These are phyloP conservation scores for Malurus splendens DNA, from an alignment of 2,797 vertebrate species.

Conservation along the genomic window DNA sequence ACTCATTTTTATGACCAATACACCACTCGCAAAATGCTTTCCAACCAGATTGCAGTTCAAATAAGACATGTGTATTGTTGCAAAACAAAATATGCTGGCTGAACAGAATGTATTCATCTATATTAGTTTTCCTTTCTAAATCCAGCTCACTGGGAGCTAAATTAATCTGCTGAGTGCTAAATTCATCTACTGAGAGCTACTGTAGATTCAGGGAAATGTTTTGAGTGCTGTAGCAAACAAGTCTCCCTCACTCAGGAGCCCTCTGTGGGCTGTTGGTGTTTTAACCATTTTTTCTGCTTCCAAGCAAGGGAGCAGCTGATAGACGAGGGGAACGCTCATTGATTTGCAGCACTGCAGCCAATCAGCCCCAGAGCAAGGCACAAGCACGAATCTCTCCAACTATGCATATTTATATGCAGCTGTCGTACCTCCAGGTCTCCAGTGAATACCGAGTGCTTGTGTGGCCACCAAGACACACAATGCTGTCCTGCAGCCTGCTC, in stretches of 20 bases:
- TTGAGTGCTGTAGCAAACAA: conserved; percentile 38
- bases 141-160: conserved; percentile 57
- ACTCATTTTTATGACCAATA: conserved; percentile 63
- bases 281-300: conserved; percentile 70
- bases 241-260: conserved; percentile 67
- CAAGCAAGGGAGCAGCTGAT: conserved; percentile 62
- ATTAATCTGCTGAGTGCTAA: conserved; percentile 65
- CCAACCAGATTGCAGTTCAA: conserved; percentile 59
- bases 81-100: conserved; percentile 64
- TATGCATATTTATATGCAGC: conserved; percentile 76
- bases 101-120: conserved; percentile 60
- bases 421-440: conserved; percentile 59
- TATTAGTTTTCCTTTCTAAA: conserved; percentile 62
- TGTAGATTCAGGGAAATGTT: conserved; percentile 44
- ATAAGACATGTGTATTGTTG: conserved; percentile 60
- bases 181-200: conserved; percentile 55
- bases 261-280: conserved; percentile 69
- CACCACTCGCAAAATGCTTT: conserved; percentile 37
- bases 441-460: conserved; percentile 64
- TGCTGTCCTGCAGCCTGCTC: conserved; percentile 42
- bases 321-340: conserved; percentile 56
- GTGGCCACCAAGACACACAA: conserved; percentile 61
- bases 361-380: conserved; percentile 49
- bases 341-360: conserved; percentile 64
- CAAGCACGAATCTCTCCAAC: conserved; percentile 60